A percentile compares a stretch with the other conserved stretches of the same genome.
Conservation (phyloP, 2,888 invertebrate species). For the Brenthis daphne region DNA sequence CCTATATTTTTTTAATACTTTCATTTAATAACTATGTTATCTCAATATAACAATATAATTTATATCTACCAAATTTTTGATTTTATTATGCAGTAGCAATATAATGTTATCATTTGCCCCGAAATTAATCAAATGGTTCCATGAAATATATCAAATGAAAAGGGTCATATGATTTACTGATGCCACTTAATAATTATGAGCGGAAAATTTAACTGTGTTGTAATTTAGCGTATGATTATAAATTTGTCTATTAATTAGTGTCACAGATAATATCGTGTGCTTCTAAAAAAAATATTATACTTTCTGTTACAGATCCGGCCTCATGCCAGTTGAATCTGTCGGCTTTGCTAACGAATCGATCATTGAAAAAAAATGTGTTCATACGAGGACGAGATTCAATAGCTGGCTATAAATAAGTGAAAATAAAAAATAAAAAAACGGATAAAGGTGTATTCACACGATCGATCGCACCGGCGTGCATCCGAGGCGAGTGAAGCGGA, state of each 20-base stretch:
- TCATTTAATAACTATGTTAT: background rate
- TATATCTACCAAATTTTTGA: conserved; percentile 2
- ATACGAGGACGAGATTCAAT: conserved; percentile 38
- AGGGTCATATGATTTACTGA: conserved; percentile 39
- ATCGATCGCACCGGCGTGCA: conserved; percentile 70
- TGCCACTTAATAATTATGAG: conserved; percentile 37
- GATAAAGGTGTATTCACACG: conserved; percentile 71
- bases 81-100: conserved; percentile 1
- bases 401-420: conserved; percentile 49
- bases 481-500: conserved; percentile 72
- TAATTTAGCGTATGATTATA: conserved; percentile 2
- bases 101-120: conserved; percentile 33
- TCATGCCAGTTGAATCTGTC: conserved; percentile 10
- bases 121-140: conserved; percentile 39
- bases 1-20: background rate
- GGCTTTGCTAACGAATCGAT: conserved; percentile 24
- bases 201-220: conserved; percentile 15
- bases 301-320: background rate
- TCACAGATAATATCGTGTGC: background rate
- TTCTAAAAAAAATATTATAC: background rate
- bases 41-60: background rate
- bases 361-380: conserved; percentile 21
- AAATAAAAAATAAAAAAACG: conserved; percentile 59
- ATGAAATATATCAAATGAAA: conserved; percentile 37
- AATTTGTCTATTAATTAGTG: conserved; percentile 2